phyloP scores from a whole-genome alignment of 2,797 vertebrate genomes.

The Schizopygopsis malacanthus region DNA sequence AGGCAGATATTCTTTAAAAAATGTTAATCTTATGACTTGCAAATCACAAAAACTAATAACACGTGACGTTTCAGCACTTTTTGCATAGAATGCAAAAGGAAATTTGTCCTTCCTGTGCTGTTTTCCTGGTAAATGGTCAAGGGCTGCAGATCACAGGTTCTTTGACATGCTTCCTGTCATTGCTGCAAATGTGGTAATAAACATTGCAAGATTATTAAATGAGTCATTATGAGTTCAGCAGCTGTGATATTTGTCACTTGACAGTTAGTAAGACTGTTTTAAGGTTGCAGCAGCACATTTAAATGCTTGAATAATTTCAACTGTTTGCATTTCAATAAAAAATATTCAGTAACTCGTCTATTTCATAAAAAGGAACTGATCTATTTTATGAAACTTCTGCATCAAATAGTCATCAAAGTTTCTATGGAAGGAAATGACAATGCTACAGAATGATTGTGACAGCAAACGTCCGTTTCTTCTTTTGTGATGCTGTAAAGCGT shows the following conservation, averaged over 20 bases:
- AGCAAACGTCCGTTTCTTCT: background rate
- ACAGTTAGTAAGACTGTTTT: background rate
- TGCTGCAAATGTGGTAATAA: conserved; percentile 15
- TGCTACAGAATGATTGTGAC: background rate
- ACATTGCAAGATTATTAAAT: conserved; percentile 11
- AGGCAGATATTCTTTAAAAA: background rate
- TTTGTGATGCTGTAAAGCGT: background rate
- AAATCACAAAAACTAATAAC: background rate
- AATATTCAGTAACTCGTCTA: background rate
- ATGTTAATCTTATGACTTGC: background rate
- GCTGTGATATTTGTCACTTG: conserved; percentile 9
- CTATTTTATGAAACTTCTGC: background rate
- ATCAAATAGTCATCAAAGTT: background rate
- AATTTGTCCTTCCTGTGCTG: conserved; percentile 3
- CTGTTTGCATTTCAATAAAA: background rate
- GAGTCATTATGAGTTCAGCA: conserved; percentile 17
- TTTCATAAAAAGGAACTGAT: background rate
- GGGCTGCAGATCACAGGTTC: conserved; percentile 2
- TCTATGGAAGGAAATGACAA: background rate
- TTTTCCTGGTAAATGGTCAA: conserved; percentile 1
- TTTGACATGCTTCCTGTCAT: conserved; percentile 25
- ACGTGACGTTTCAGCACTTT: background rate
- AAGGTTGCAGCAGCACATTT: background rate
- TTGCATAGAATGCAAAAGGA: conserved; percentile 25
- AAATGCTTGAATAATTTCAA: background rate